Evolutionary conservation across 2,797 vertebrate genomes (phyloP), one percentile per base, ranked within the genome.

Genomic region (Bradypodion pumilum): DNA sequence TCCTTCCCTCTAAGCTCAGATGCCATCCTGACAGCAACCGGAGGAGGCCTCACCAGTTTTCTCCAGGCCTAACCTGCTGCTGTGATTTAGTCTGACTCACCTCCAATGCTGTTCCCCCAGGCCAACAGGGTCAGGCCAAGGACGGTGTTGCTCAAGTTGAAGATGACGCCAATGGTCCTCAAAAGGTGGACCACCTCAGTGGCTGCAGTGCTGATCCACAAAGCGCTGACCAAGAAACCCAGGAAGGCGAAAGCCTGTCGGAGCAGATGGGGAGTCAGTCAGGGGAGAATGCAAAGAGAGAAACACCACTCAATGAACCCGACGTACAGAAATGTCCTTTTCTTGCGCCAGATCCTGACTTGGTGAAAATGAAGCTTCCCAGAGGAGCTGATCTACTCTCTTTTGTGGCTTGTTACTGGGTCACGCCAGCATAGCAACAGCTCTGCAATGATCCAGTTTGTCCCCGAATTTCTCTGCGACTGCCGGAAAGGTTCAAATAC

Each of bases 91-190:
- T 10, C 1, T 1, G 2, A 60, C 93, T 88, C 78, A 99, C 99
- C 99, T 75, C 98, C 98, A 0, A 99, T 96, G 92, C 98, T 99
- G 95, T 99, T 99, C 74, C 99, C 99, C 99, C 99, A 99, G 87
- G 99, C 98, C 93, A 99, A 94, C 88, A 99, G 94, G 0, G 98
- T 99, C 84, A 99, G 95, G 15, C 99, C 99, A 90, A 99, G 94
- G 66, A 99, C 97, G 0, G 98, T 99, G 96, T 98, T 99, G 94
- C 98, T 99, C 68, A 99, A 96, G 59, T 93, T 95, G 90, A 99
- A 97, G 89, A 98, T 95, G 76, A 99, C 87, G 0, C 98, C 99
- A 56, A 99, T 90, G 40, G 98, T 97, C 89, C 96, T 97, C 87
- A 99, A 92, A 86, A 99, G 93, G 91, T 97, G 98, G 90, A 99